A percentile compares a stretch with the other conserved stretches of the same genome.
These are phyloP conservation scores for Cheilosia scutellata DNA, from an alignment of 2,888 invertebrate genomes.

Conservation along the genomic window DNA sequence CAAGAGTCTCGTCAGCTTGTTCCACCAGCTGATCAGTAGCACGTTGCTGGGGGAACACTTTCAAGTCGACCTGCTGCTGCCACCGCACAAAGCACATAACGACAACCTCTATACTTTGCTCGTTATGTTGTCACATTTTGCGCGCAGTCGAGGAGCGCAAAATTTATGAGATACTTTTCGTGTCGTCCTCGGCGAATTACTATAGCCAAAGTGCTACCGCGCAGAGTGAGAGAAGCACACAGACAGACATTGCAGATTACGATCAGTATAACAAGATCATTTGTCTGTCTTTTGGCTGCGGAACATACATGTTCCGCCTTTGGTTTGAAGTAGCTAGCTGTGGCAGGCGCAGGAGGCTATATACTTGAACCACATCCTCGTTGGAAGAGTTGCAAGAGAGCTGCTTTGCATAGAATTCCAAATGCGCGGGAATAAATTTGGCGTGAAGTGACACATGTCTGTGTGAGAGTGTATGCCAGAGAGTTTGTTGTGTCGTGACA, in stretches of 20 bases:
- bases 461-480: constrained; percentile 17
- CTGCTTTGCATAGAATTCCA: constrained; percentile 50
- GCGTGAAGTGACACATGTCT: constrained; percentile 57
- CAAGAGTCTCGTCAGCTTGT: constrained; percentile 59
- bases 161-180: constrained; percentile 73
- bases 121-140: constrained; percentile 74
- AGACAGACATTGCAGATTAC: constrained; percentile 59
- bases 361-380: constrained; percentile 42
- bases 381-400: constrained; percentile 28
- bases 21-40: constrained; percentile 49
- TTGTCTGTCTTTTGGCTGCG: constrained; percentile 70
- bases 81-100: constrained; percentile 38
- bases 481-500: constrained; percentile 63
- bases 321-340: constrained; percentile 19
- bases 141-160: constrained; percentile 49
- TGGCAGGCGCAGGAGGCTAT: constrained; percentile 9
- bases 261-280: constrained; percentile 74
- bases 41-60: constrained; percentile 17
- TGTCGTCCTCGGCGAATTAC: constrained; percentile 69
- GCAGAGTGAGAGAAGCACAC: constrained; percentile 59
- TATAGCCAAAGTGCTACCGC: constrained; percentile 69
- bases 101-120: constrained; percentile 33
- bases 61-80: constrained; percentile 37
- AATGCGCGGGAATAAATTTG: constrained; percentile 65
- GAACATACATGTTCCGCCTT: constrained; percentile 72